phyloP scores from a whole-genome alignment of 2,113 vertebrate genomes.

The Ammodytes dubius region DNA sequence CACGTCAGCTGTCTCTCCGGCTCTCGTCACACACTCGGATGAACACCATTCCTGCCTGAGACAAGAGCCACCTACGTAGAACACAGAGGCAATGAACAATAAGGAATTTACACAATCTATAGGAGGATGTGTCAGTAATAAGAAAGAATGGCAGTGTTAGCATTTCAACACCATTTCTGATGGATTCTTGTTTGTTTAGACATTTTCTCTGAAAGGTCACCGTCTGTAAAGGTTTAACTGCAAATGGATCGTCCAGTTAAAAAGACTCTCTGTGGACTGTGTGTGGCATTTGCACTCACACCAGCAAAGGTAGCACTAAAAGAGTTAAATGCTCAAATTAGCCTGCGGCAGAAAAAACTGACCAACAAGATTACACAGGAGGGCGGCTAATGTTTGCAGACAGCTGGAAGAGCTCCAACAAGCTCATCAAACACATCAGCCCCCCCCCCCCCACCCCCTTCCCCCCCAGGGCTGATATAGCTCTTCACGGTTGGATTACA shows the following conservation, averaged over 20 bases:
- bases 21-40: constrained; percentile 23
- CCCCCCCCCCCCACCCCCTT: neutral
- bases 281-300: constrained; percentile 13
- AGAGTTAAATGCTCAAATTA: constrained; percentile 52
- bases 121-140: neutral
- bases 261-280: neutral
- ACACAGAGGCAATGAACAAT: constrained; percentile 9
- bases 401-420: constrained; percentile 59
- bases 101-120: neutral
- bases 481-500: constrained; percentile 52
- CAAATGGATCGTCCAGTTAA: neutral
- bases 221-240: neutral
- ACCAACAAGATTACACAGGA: constrained; percentile 28
- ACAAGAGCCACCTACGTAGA: constrained; percentile 5
- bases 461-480: constrained; percentile 45
- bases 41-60: constrained; percentile 15
- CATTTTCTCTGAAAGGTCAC: neutral
- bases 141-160: neutral
- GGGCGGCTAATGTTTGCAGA: constrained; percentile 51
- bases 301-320: constrained; percentile 25
- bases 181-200: neutral
- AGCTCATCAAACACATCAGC: constrained; percentile 56
- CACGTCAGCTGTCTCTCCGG: constrained; percentile 53
- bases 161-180: neutral
- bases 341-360: constrained; percentile 49